Conservation (phyloP, 2,113 vertebrate species). For the Pollachius pollachius region DNA sequence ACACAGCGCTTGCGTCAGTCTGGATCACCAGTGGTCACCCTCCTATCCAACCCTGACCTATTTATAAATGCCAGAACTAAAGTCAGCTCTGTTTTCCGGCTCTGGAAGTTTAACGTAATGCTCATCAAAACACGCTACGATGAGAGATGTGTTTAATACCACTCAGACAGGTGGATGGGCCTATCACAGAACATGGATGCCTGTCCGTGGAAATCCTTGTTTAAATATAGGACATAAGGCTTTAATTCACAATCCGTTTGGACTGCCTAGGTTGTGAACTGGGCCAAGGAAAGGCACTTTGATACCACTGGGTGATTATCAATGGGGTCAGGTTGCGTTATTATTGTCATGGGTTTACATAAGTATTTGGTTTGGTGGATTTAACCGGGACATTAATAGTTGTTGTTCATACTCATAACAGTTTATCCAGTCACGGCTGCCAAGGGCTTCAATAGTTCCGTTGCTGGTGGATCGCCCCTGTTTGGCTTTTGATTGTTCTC, state of each 20-base stretch:
- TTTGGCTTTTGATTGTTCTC: too few species aligned
- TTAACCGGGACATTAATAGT: too few species aligned
- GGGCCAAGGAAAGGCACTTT: background rate
- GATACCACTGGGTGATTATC: too few species aligned
- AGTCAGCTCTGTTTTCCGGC: slow-evolving; percentile 63
- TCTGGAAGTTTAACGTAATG: slow-evolving; percentile 42
- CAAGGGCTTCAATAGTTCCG: too few species aligned
- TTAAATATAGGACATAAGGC: background rate
- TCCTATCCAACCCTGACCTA: slow-evolving; percentile 63
- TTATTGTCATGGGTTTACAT: too few species aligned
- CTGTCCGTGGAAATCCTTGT: slow-evolving; percentile 5
- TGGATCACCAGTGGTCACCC: slow-evolving; percentile 46
- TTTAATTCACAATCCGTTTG: background rate
- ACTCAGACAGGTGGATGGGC: slow-evolving; percentile 10
- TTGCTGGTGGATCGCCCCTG: too few species aligned
- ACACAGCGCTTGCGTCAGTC: slow-evolving; percentile 46
- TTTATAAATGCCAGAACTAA: slow-evolving; percentile 58
- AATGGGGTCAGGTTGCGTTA: too few species aligned
- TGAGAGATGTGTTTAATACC: slow-evolving; percentile 16
- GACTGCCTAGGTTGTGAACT: background rate
- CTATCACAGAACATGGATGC: slow-evolving; percentile 1
- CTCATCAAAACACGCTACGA: slow-evolving; percentile 28
- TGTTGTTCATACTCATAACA: too few species aligned
- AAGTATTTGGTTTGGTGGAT: too few species aligned
- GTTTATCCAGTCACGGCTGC: too few species aligned